phyloP scores from a whole-genome alignment of 1,140 invertebrate species.

The Drosophila ambigua region DNA sequence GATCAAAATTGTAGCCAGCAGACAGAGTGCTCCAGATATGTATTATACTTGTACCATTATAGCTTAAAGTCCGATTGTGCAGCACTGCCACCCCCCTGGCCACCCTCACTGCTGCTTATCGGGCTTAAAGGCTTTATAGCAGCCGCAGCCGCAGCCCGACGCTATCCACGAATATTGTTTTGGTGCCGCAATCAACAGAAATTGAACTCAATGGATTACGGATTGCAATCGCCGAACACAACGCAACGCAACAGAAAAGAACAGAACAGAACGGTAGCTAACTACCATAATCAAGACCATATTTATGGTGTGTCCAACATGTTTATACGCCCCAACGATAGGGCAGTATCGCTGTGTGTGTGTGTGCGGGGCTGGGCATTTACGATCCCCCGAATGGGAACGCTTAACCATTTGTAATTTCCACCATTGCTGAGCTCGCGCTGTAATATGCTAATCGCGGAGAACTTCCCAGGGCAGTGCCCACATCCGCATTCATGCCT shows the following conservation, averaged over 20 bases:
- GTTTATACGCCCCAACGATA: slow-evolving; percentile 36
- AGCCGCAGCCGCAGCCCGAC: background rate
- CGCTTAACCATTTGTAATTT: background rate
- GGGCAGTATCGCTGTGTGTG: background rate
- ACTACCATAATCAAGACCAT: slow-evolving; percentile 73
- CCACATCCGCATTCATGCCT: no score
- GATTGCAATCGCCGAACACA: slow-evolving; percentile 53
- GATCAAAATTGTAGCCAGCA: slow-evolving; percentile 11
- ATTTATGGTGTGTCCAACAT: slow-evolving; percentile 63
- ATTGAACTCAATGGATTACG: slow-evolving; percentile 67
- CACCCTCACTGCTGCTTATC: slow-evolving; percentile 34
- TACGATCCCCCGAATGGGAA: slow-evolving; percentile 33
- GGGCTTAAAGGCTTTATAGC: slow-evolving; percentile 15
- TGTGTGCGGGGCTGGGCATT: background rate
- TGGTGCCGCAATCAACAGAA: slow-evolving; percentile 52
- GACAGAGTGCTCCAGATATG: slow-evolving; percentile 16
- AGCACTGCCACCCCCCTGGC: background rate
- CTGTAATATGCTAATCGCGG: no score
- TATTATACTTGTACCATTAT: no score
- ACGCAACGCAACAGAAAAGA: no score
- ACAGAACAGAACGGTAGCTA: slow-evolving; percentile 64
- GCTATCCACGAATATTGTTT: slow-evolving; percentile 30
- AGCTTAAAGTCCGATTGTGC: background rate
- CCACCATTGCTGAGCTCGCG: background rate
- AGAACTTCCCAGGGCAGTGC: no score